These are phyloP conservation scores for Daptonema setosum DNA, from an alignment of 2,888 invertebrate genomes.

Conservation along the genomic window DNA sequence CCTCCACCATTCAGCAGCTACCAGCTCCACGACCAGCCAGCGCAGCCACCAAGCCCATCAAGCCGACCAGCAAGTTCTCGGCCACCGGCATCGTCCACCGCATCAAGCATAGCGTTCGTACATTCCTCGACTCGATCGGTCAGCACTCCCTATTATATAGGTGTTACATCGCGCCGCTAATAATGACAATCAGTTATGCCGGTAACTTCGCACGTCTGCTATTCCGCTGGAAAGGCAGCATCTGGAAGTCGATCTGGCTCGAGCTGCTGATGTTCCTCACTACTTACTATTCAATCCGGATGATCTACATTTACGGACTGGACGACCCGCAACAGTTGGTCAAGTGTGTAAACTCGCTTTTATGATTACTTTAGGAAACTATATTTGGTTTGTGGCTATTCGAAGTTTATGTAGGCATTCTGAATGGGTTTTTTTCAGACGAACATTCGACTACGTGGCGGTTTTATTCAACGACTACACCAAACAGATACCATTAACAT, in stretches of 20 bases:
- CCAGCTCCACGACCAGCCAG: too few relatives aligned
- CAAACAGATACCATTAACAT: conserved; percentile 5
- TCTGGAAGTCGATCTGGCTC: conserved; percentile 1
- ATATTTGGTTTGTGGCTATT: too few relatives aligned
- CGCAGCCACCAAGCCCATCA: too few relatives aligned
- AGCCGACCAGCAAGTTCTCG: too few relatives aligned
- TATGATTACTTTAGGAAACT: too few relatives aligned
- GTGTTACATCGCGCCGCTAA: too few relatives aligned
- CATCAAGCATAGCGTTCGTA: too few relatives aligned
- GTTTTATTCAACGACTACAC: conserved; percentile 5
- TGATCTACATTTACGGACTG: neutral
- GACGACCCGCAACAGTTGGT: neutral
- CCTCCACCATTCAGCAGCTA: too few relatives aligned
- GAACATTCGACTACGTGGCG: neutral
- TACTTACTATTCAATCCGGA: neutral
- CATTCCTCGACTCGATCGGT: too few relatives aligned
- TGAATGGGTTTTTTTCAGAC: neutral
- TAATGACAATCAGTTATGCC: neutral
- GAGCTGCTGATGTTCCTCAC: neutral
- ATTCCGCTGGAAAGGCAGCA: conserved; percentile 1
- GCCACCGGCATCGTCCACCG: too few relatives aligned
- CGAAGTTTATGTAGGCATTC: neutral
- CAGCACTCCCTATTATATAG: too few relatives aligned
- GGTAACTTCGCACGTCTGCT: neutral
- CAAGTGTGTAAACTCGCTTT: too few relatives aligned